Conservation (phyloP, 2,888 invertebrate species). For the Polyommatus iphigenia region DNA sequence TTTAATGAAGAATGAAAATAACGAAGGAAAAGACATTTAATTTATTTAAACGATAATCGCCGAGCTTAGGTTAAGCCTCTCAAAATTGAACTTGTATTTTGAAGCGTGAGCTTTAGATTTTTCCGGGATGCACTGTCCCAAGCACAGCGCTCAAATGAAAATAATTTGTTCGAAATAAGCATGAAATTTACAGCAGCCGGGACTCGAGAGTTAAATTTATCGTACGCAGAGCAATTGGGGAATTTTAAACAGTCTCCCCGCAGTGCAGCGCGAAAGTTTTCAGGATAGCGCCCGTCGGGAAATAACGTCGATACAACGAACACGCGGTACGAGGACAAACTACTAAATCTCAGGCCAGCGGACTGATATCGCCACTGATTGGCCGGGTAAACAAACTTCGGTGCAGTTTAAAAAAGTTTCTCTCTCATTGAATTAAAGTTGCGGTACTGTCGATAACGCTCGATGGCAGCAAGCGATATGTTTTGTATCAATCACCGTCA, state of each 20-base stretch:
- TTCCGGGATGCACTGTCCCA: conserved; percentile 29
- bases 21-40: background rate
- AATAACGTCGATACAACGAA: conserved; percentile 39
- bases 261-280: conserved; percentile 52
- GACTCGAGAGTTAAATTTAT: conserved; percentile 67
- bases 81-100: conserved; percentile 17
- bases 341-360: conserved; percentile 34
- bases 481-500: too few species aligned
- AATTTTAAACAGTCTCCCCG: conserved; percentile 66
- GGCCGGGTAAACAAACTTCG: conserved; percentile 4
- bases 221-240: conserved; percentile 66
- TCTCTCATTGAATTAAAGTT: background rate
- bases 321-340: conserved; percentile 38
- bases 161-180: conserved; percentile 69
- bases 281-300: conserved; percentile 36
- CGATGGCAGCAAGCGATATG: background rate
- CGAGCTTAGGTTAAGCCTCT: background rate
- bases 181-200: conserved; percentile 61
- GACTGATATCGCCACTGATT: conserved; percentile 24
- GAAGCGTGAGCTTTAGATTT: conserved; percentile 30
- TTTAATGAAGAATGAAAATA: background rate
- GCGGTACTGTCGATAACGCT: background rate
- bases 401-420: background rate
- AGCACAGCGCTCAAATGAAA: conserved; percentile 53
- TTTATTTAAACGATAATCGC: conserved; percentile 24